These are phyloP conservation scores for Podarcis muralis DNA, from an alignment of 2,113 vertebrate genomes.

Conservation along the genomic window DNA sequence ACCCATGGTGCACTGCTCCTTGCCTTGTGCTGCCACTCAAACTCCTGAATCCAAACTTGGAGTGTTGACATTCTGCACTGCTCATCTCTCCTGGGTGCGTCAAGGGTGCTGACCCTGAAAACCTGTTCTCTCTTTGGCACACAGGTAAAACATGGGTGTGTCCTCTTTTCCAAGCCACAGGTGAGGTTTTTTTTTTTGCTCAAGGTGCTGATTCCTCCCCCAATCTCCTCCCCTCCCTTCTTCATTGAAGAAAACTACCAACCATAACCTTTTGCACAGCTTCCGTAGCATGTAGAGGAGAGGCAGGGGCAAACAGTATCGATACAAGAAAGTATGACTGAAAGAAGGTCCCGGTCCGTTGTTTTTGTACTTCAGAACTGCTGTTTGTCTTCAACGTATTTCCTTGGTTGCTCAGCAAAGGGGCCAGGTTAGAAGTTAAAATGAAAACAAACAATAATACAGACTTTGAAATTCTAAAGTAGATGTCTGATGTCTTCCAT, in stretches of 20 bases:
- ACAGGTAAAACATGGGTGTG: fast-evolving
- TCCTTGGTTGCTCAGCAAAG: slow-evolving; percentile 65
- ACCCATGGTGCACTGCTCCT: not conserved
- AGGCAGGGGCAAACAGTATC: slow-evolving; percentile 2
- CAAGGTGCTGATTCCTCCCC: not conserved
- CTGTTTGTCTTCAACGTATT: slow-evolving; percentile 55
- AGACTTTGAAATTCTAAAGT: slow-evolving; percentile 74
- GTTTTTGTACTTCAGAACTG: slow-evolving; percentile 53
- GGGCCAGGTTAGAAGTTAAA: slow-evolving; percentile 66
- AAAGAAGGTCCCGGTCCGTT: slow-evolving; percentile 14
- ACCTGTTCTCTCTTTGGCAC: not conserved
- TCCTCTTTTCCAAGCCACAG: not conserved
- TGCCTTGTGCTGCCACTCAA: slow-evolving; percentile 1
- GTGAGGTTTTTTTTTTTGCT: not conserved
- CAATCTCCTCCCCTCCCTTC: not conserved
- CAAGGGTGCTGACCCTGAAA: not conserved
- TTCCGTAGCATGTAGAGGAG: fast-evolving
- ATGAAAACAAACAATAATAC: slow-evolving; percentile 71
- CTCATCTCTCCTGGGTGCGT: not conserved
- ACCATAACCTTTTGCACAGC: not conserved
- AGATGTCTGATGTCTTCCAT: slow-evolving; percentile 1
- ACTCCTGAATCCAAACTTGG: fast-evolving
- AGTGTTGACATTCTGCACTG: fast-evolving
- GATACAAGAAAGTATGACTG: not conserved
- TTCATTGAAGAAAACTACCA: not conserved